Evolutionary conservation across 2,113 vertebrate species (phyloP).

Genomic region (Brachionichthys hirsutus): DNA sequence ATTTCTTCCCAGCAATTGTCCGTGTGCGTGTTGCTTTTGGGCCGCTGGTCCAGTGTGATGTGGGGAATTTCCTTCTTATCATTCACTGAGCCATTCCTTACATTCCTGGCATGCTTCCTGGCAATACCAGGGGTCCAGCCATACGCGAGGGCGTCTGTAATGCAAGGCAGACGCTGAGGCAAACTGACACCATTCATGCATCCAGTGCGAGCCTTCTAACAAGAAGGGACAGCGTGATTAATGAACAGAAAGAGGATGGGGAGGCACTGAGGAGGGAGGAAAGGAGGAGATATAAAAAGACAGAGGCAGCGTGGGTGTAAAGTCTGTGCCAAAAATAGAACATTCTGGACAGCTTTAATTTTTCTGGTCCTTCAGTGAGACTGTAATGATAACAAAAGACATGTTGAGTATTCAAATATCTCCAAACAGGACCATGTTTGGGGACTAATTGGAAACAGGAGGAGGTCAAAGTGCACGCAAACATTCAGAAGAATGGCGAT

Average conservation of each 20-base stretch:
- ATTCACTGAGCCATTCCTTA: constrained; percentile 69
- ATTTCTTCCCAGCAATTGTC: constrained; percentile 46
- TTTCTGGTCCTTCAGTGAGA: constrained; percentile 53
- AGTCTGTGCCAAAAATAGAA: constrained; percentile 70
- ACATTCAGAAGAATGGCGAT: constrained; percentile 45
- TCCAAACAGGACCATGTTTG: constrained; percentile 38
- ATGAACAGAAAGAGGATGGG: constrained; percentile 56
- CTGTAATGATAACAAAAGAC: constrained; percentile 63
- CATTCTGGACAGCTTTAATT: constrained; percentile 54
- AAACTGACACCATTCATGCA: constrained; percentile 37
- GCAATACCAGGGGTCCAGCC: constrained; percentile 57
- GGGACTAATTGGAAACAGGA: constrained; percentile 54
- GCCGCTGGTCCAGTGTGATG: constrained; percentile 47
- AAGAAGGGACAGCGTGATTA: constrained; percentile 51
- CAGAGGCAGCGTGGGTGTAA: constrained; percentile 20
- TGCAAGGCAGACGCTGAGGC: constrained; percentile 51
- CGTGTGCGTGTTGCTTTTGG: constrained; percentile 50
- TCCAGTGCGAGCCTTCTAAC: constrained; percentile 42
- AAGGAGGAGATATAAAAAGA: constrained; percentile 38
- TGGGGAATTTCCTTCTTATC: constrained; percentile 78
- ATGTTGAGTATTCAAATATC: constrained; percentile 49
- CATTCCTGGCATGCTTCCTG: constrained; percentile 70
- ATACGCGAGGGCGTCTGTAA: constrained; percentile 61
- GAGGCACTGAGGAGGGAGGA: constrained; percentile 31
- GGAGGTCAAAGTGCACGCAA: constrained; percentile 57